These are phyloP conservation scores for Mola mola DNA, from an alignment of 2,113 vertebrate species.

Conservation along the genomic window DNA sequence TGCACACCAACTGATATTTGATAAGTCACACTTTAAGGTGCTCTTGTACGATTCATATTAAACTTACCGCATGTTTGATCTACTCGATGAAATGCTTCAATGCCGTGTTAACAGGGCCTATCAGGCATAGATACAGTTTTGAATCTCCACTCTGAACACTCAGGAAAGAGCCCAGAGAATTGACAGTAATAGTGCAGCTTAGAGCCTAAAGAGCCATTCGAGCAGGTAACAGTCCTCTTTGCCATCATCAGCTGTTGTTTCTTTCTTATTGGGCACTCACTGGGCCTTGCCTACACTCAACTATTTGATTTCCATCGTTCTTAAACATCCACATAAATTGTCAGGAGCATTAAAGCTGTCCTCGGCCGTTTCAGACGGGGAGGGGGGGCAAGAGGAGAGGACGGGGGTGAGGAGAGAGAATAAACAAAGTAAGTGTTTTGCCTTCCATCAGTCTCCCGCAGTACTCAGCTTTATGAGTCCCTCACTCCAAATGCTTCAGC, in stretches of 20 bases:
- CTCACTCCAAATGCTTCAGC: conserved; percentile 73
- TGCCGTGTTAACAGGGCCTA: conserved; percentile 69
- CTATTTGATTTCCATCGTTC: conserved; percentile 82
- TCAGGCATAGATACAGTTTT: conserved; percentile 67
- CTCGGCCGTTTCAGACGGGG: conserved; percentile 72
- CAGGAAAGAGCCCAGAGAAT: conserved; percentile 58
- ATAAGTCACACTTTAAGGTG: conserved; percentile 37
- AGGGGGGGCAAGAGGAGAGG: conserved; percentile 62
- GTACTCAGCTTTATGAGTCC: conserved; percentile 82
- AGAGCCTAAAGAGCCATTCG: conserved; percentile 71
- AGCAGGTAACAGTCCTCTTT: conserved; percentile 77
- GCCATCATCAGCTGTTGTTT: conserved; percentile 79
- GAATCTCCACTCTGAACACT: conserved; percentile 75
- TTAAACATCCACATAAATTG: conserved; percentile 83
- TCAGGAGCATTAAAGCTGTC: conserved; percentile 84
- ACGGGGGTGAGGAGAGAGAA: conserved; percentile 73
- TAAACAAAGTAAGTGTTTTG: conserved; percentile 81
- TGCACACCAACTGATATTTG: conserved; percentile 58
- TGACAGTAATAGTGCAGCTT: conserved; percentile 74
- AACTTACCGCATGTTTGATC: conserved; percentile 57
- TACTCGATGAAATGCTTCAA: conserved; percentile 68
- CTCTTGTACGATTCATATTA: conserved; percentile 59
- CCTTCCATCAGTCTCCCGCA: conserved; percentile 79
- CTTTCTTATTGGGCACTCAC: conserved; percentile 80
- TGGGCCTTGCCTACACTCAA: conserved; percentile 80